Evolutionary conservation across 2,797 vertebrate genomes (phyloP).

Genomic region (Sternotherus odoratus): DNA sequence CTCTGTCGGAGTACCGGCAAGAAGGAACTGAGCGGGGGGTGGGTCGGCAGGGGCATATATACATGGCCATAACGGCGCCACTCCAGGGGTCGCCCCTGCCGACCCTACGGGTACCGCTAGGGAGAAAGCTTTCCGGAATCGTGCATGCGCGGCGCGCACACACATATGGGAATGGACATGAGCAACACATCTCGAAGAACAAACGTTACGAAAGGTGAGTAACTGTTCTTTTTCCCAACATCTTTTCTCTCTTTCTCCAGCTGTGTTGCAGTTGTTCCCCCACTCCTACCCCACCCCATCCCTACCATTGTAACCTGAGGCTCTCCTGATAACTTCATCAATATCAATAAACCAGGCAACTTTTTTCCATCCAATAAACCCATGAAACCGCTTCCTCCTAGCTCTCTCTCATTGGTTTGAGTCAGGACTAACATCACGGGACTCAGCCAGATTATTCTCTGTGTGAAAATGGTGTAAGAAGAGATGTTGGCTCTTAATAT

Average conservation of each 20-base stretch:
- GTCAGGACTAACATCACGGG: neutral
- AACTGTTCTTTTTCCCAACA: neutral
- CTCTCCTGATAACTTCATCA: neutral
- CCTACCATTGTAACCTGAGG: neutral
- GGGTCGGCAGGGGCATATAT: too few species aligned
- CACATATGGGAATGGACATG: too few species aligned
- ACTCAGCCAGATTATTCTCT: fast-evolving
- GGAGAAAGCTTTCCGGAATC: too few species aligned
- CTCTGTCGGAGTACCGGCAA: too few species aligned
- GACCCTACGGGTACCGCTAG: too few species aligned
- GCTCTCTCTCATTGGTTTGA: neutral
- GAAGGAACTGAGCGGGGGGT: too few species aligned
- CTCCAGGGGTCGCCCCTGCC: too few species aligned
- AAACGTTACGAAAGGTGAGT: too few species aligned
- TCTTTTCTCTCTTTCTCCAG: neutral
- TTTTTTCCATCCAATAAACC: neutral
- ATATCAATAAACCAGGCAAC: fast-evolving
- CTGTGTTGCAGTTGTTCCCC: neutral
- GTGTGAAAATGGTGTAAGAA: neutral
- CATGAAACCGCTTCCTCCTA: neutral
- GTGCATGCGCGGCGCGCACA: too few species aligned
- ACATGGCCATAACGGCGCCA: too few species aligned
- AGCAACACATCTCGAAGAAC: too few species aligned
- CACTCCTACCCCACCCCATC: too few species aligned
- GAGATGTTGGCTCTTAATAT: neutral